These are phyloP conservation scores for Eudasyphora cyanicolor DNA, from an alignment of 2,888 invertebrate genomes.

Conservation along the genomic window DNA sequence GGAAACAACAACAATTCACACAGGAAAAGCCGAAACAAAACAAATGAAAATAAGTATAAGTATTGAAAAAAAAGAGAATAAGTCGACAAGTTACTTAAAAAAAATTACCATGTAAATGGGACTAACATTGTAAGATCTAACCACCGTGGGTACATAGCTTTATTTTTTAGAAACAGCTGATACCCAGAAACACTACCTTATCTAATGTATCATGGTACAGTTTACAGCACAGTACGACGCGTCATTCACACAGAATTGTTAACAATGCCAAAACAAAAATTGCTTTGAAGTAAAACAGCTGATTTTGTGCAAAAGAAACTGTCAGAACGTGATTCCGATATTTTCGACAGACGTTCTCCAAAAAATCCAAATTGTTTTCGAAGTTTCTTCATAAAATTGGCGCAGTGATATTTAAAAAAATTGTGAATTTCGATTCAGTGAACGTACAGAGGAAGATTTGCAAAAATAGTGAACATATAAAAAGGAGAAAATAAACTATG, in stretches of 20 bases:
- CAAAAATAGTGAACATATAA: not conserved
- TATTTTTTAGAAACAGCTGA: no score
- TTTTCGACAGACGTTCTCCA: conserved; percentile 38
- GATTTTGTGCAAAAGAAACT: conserved; percentile 39
- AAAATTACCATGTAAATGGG: no score
- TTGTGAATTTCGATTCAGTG: conserved; percentile 26
- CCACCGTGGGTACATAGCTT: no score
- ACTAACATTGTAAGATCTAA: no score
- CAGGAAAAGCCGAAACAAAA: no score
- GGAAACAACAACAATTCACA: no score
- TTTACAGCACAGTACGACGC: not conserved
- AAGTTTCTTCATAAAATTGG: not conserved
- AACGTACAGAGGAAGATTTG: not conserved
- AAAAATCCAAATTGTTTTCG: conserved; percentile 35
- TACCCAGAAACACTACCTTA: no score
- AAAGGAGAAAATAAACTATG: conserved; percentile 68
- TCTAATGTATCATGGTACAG: no score
- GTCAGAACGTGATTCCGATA: conserved; percentile 65
- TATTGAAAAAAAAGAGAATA: no score
- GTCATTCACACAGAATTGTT: conserved; percentile 18
- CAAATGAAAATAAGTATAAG: no score
- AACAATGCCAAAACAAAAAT: not conserved
- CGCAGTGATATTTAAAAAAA: conserved; percentile 22
- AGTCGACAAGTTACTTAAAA: no score
- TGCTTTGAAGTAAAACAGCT: conserved; percentile 51